Conservation (phyloP, 2,797 vertebrate genomes). For the Pyrrhura leucotis region DNA sequence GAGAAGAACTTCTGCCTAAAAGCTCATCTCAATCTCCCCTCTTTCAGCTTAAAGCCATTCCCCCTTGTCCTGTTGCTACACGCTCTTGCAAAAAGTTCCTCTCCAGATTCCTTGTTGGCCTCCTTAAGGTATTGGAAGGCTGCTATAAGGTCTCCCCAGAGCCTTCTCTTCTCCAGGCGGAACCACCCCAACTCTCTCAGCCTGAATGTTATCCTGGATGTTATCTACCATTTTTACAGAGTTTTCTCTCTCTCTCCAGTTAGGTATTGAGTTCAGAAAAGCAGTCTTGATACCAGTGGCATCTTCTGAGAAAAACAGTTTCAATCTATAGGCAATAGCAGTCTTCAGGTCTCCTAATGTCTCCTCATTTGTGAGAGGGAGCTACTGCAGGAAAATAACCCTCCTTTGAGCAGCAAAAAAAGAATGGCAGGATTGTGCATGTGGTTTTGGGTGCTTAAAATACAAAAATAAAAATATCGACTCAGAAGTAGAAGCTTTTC, state of each 20-base stretch:
- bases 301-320: not conserved
- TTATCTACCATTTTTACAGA: not conserved
- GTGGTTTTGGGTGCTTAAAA: not conserved
- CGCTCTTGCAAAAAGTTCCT: not conserved
- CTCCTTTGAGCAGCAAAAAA: not conserved
- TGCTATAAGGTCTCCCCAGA: not conserved
- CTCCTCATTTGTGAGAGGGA: not conserved
- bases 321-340: not conserved
- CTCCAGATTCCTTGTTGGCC: not conserved
- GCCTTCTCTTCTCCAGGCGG: not conserved
- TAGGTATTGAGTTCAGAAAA: not conserved
- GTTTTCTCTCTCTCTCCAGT: not conserved
- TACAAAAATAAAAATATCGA: not conserved
- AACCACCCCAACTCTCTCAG: not conserved
- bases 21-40: not conserved
- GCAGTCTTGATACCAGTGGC: not conserved
- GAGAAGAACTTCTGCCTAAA: not conserved
- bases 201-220: not conserved
- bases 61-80: not conserved
- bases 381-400: not conserved
- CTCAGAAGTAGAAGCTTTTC: conserved; percentile 17
- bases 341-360: not conserved
- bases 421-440: not conserved
- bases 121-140: not conserved
- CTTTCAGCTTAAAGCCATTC: not conserved